Evolutionary conservation across 2,113 vertebrate species (phyloP).

Genomic region (Pachyramphus minor): DNA sequence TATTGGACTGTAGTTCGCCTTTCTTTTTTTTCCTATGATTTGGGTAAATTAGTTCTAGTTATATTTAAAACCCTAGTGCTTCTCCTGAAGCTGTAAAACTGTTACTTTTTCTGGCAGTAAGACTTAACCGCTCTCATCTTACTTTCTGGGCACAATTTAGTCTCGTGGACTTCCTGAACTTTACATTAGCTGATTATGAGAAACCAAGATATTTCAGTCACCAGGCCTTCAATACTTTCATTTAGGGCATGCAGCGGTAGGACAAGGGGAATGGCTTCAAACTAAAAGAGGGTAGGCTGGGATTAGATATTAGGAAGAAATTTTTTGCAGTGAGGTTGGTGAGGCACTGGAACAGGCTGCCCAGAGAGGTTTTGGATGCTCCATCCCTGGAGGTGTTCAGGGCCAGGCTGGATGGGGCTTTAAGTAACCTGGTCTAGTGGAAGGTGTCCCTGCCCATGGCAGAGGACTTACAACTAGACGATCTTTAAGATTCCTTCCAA

Average conservation of each 20-base stretch:
- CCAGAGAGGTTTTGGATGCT: not conserved
- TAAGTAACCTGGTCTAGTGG: not conserved
- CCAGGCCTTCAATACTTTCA: fast-evolving
- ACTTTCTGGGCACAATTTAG: not conserved
- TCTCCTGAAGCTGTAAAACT: not conserved
- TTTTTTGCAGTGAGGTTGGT: not conserved
- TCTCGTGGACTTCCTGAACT: not conserved
- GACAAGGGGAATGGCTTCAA: not conserved
- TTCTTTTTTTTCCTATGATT: not conserved
- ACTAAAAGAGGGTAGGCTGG: not conserved
- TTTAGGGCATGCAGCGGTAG: not conserved
- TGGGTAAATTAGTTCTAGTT: not conserved
- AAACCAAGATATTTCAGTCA: not conserved
- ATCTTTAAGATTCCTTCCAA: not conserved
- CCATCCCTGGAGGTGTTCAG: not conserved
- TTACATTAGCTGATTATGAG: not conserved
- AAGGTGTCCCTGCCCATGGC: not conserved
- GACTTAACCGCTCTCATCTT: not conserved
- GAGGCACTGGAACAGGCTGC: not conserved
- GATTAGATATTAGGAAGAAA: not conserved
- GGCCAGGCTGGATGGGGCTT: not conserved
- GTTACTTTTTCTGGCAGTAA: not conserved
- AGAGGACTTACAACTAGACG: not conserved
- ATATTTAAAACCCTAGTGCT: not conserved
- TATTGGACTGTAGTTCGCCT: not conserved